Percentiles rank a stretch among this genome's conserved stretches.
phyloP scores from a whole-genome alignment of 2,888 invertebrate species.

The Hypsopygia costalis region DNA sequence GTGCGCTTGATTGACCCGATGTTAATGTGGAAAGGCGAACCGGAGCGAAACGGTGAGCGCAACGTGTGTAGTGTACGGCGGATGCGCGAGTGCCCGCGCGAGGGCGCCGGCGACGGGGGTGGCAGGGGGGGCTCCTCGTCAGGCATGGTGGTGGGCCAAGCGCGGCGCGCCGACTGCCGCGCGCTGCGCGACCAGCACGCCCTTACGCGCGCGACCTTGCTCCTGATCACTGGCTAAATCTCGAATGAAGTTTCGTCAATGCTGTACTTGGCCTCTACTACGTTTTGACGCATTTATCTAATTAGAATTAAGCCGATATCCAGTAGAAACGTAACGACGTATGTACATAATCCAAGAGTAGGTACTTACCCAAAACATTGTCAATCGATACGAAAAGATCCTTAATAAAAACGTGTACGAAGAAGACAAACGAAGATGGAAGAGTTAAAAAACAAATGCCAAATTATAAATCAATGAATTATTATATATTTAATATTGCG shows the following conservation, averaged over 20 bases:
- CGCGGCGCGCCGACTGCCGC: conserved; percentile 53
- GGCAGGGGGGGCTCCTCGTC: conserved; percentile 53
- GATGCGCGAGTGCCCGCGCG: conserved; percentile 59
- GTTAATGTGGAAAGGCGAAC: conserved; percentile 77
- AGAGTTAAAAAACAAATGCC: too few species aligned
- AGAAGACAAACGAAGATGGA: too few species aligned
- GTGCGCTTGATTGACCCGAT: conserved; percentile 69
- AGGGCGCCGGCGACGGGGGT: conserved; percentile 40
- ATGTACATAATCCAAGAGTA: too few species aligned
- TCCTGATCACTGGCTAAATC: conserved; percentile 52
- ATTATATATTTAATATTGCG: too few species aligned
- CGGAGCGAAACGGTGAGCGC: conserved; percentile 73
- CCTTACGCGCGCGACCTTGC: conserved; percentile 41
- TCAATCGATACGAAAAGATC: too few species aligned
- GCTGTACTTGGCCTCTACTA: conserved; percentile 14
- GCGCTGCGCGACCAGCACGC: conserved; percentile 25
- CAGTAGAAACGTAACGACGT: too few species aligned
- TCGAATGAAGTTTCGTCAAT: conserved; percentile 53
- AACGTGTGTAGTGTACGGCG: conserved; percentile 72
- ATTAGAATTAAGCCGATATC: too few species aligned
- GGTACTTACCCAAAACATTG: too few species aligned
- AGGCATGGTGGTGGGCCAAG: conserved; percentile 54
- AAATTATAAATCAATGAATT: too few species aligned
- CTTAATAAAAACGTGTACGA: too few species aligned
- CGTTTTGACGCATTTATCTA: too few species aligned